Evolutionary conservation across 2,888 invertebrate species (phyloP).

Genomic region (Auanema sp.): DNA sequence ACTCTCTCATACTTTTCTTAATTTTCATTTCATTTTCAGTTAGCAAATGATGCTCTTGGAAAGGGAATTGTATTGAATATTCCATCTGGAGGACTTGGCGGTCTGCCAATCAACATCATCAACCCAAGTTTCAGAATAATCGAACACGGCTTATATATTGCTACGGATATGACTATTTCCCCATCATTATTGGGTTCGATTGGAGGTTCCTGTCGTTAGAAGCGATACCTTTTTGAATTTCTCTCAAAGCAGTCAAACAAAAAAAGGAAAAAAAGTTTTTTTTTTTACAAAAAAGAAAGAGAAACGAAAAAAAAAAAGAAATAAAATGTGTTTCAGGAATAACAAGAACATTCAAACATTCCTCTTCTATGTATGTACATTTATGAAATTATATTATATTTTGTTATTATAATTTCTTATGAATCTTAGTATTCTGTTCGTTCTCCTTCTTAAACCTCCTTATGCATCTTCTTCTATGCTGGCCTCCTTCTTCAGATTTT

Average conservation of each 20-base stretch:
- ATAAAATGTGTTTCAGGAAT: no score
- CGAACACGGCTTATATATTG: slow-evolving; percentile 58
- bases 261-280: no score
- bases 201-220: slow-evolving; percentile 11
- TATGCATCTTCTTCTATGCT: no score
- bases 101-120: slow-evolving; percentile 54
- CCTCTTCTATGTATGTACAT: no score
- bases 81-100: slow-evolving; percentile 41
- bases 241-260: neutral
- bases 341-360: no score
- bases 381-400: no score
- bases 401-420: no score
- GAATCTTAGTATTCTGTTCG: no score
- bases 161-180: slow-evolving; percentile 56
- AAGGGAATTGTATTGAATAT: slow-evolving; percentile 55
- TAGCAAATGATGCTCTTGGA: slow-evolving; percentile 56
- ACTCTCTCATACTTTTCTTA: slow-evolving; percentile 3
- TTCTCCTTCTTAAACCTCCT: no score
- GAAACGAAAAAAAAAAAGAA: no score
- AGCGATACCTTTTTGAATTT: no score
- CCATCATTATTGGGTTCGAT: slow-evolving; percentile 44
- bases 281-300: neutral
- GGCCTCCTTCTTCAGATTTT: no score
- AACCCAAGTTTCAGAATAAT: slow-evolving; percentile 53
- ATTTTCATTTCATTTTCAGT: slow-evolving; percentile 28